Base-by-base conservation (phyloP, 2,113 vertebrate genomes). In the Condylura cristata region DNA sequence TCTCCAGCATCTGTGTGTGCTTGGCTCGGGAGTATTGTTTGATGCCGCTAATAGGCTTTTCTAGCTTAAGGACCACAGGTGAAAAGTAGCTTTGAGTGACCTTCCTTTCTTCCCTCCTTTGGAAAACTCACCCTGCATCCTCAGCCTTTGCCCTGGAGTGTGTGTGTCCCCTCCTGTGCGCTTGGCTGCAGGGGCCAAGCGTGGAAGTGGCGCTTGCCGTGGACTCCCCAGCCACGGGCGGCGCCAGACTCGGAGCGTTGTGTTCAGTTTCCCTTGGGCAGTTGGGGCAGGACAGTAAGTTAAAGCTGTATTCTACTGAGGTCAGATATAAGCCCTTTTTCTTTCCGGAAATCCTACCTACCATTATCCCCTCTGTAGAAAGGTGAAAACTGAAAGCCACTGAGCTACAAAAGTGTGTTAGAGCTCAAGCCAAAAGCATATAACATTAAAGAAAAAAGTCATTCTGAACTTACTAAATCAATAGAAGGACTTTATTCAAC, bases 71-170 rank as follows among this genome's bases (percentile, higher is more conserved):
- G 28, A 26, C 17, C 56, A 70, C 32, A 56, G 41, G n/a, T 60
- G 11, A 89, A 93, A 71, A 84, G 83, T 53, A 51, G 37, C 53
- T 91, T 95, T 53, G 76, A 68, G 7, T 75, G 48, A 90, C 32
- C 14, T 48, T 86, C 51, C 1, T 20, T 39, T 82, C 26, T 46
- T n/a, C 34, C 90, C 24, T 78, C 48, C 66, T 92, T 83, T 58
- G 51, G 46, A n/a, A 84, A 24, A 56, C 41, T 61, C 37, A 82
- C 53, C 41, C 20, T 58, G 14, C 26, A 18, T 56, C n/a, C 61
- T 63, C 53, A 34, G 14, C 37, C 39, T 82, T 13, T 9, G 2
- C 11, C 39, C 48, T 78, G 61, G 9, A 12, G 10, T 13, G 44
- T n/a, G 39, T 20, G n/a, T 48, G 46, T 58, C 32, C 22, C 66